phyloP scores from a whole-genome alignment of 2,113 vertebrate species.

The Passer montanus region DNA sequence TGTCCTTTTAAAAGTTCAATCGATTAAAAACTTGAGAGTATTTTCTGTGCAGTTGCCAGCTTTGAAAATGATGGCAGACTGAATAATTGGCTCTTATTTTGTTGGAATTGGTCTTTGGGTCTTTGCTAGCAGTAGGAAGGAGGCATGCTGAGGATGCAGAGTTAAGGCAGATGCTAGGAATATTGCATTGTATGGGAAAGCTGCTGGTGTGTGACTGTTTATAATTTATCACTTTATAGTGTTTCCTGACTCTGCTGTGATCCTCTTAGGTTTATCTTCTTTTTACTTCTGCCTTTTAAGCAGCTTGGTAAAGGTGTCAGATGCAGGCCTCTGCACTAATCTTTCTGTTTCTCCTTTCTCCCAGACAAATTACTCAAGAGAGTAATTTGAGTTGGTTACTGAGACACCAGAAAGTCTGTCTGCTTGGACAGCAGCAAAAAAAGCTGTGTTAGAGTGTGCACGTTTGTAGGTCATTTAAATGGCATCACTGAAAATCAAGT shows the following conservation, averaged over 20 bases:
- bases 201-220: background rate
- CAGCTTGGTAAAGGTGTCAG: background rate
- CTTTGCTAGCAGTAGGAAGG: background rate
- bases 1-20: constrained; percentile 32
- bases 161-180: background rate
- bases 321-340: background rate
- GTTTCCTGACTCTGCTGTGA: background rate
- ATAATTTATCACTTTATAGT: background rate
- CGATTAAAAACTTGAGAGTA: constrained; percentile 20
- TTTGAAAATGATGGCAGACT: background rate
- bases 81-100: background rate
- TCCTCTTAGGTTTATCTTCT: background rate
- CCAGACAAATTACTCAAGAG: background rate
- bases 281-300: background rate
- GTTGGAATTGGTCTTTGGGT: background rate
- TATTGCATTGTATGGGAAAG: background rate
- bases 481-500: background rate
- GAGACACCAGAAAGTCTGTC: background rate
- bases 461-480: background rate
- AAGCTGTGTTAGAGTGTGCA: background rate
- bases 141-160: background rate
- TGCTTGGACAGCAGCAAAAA: background rate
- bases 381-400: background rate
- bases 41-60: background rate
- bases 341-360: background rate